Conservation (phyloP, 2,113 vertebrate species). For the Puntigrus tetrazona region DNA sequence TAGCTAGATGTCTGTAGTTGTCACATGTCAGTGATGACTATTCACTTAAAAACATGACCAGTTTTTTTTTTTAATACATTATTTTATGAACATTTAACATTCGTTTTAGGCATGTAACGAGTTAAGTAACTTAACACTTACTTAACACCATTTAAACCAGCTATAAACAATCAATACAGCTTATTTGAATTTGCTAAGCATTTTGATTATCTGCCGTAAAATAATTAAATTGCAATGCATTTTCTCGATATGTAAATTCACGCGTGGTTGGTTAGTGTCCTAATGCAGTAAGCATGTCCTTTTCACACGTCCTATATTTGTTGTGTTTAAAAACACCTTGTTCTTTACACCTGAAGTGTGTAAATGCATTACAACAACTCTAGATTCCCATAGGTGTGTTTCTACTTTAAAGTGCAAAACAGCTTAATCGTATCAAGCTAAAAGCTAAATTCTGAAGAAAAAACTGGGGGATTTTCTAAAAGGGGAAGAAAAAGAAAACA, state of each 20-base stretch:
- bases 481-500: no score
- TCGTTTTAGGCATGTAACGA: no score
- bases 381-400: background rate
- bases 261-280: background rate
- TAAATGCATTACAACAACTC: background rate
- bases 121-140: no score
- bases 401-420: background rate
- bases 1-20: background rate
- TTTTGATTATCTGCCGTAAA: background rate
- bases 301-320: background rate
- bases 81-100: no score
- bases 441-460: no score
- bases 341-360: no score
- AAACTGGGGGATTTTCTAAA: no score
- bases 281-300: background rate
- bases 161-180: background rate
- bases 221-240: background rate
- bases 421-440: background rate
- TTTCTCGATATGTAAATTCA: background rate
- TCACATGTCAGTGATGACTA: background rate
- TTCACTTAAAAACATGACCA: background rate
- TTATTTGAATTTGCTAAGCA: background rate
- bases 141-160: background rate
- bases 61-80: no score
- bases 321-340: no score